Percentiles rank a stretch among this genome's conserved stretches.
These are phyloP conservation scores for Erpetoichthys calabaricus DNA, from an alignment of 2,797 vertebrate genomes.

Conservation along the genomic window DNA sequence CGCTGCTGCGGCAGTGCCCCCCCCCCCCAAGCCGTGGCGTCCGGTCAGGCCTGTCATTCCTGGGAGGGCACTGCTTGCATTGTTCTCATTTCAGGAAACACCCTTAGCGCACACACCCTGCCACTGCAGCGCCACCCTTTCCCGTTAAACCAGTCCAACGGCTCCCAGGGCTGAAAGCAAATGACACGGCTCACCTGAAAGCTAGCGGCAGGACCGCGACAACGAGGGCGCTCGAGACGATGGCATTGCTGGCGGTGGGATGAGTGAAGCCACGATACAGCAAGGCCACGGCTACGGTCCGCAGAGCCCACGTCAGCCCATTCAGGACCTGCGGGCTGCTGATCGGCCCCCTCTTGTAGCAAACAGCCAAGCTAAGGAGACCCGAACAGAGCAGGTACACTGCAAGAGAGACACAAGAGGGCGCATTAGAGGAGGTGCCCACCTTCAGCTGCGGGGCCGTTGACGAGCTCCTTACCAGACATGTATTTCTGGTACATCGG, in stretches of 20 bases:
- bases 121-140: too few relatives aligned
- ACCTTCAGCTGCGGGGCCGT: not conserved
- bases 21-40: too few relatives aligned
- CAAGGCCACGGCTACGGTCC: slow-evolving; percentile 35
- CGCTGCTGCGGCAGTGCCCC: too few relatives aligned
- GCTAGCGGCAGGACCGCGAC: slow-evolving; percentile 26
- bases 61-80: too few relatives aligned
- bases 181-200: not conserved
- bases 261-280: slow-evolving; percentile 42
- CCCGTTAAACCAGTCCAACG: too few relatives aligned
- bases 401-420: slow-evolving; percentile 19
- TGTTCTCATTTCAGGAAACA: too few relatives aligned
- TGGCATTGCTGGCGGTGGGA: slow-evolving; percentile 33
- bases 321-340: slow-evolving; percentile 27
- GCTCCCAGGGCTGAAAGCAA: too few relatives aligned
- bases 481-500: slow-evolving; percentile 37
- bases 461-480: slow-evolving; percentile 42
- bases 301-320: slow-evolving; percentile 39
- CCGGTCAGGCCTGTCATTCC: too few relatives aligned
- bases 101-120: too few relatives aligned
- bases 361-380: slow-evolving; percentile 40
- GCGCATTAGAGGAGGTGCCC: not conserved
- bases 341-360: slow-evolving; percentile 47
- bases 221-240: slow-evolving; percentile 31
- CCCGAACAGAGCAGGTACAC: slow-evolving; percentile 44